Conservation (phyloP, 2,888 invertebrate species). For the Lepas anatifera region DNA sequence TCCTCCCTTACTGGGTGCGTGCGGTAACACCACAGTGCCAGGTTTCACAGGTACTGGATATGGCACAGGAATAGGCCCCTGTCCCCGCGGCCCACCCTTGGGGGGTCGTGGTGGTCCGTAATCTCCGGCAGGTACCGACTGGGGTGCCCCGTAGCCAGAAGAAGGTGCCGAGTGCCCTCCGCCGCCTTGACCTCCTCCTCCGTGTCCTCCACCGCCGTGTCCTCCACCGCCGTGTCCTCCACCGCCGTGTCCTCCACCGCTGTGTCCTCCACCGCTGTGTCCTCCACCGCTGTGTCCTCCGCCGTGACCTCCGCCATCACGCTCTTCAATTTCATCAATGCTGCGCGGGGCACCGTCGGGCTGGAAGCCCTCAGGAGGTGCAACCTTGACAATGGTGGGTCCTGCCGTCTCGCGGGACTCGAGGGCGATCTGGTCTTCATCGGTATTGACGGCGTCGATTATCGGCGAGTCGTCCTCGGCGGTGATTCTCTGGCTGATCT, state of each 20-base stretch:
- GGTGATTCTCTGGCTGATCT: neutral
- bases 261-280: neutral
- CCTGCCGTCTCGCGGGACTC: neutral
- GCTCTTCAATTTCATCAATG: conserved; percentile 1
- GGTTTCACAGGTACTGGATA: neutral
- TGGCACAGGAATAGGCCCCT: conserved; percentile 4
- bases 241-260: neutral
- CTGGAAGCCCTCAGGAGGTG: neutral
- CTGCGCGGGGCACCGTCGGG: neutral
- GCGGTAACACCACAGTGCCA: neutral
- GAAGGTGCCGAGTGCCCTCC: neutral
- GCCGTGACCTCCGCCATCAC: neutral
- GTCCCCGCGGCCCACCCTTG: conserved; percentile 9
- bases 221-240: neutral
- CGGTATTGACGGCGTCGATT: neutral
- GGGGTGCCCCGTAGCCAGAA: neutral
- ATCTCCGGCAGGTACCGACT: neutral
- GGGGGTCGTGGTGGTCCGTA: conserved; percentile 8
- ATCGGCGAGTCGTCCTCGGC: neutral
- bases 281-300: neutral
- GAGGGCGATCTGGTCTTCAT: neutral
- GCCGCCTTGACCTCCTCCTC: neutral
- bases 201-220: neutral
- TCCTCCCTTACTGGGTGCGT: neutral
- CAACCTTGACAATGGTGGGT: neutral